Percentiles rank a stretch among this genome's conserved stretches.
Evolutionary conservation across 2,797 vertebrate species (phyloP).

Genomic region (Botia almorhae): DNA sequence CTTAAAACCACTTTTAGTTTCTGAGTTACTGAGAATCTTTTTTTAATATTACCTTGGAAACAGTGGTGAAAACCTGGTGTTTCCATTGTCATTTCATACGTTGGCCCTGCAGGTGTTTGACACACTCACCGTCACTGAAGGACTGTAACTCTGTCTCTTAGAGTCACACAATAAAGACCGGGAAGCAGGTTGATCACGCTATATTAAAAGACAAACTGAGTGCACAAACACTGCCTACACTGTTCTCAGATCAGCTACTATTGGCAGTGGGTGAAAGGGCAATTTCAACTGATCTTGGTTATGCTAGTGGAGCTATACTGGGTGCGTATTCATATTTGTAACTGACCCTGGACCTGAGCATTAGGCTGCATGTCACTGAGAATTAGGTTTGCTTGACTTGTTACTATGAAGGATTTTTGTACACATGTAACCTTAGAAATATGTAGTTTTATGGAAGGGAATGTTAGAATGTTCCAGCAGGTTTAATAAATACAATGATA

Average conservation of each 20-base stretch:
- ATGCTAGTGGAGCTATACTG: conserved; percentile 21
- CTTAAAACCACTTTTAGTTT: neutral
- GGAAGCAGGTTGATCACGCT: neutral
- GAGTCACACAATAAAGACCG: neutral
- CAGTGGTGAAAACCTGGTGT: conserved; percentile 4
- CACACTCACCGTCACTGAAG: neutral
- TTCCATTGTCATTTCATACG: conserved; percentile 10
- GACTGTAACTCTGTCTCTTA: neutral
- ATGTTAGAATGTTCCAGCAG: conserved; percentile 12
- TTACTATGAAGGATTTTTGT: conserved; percentile 50
- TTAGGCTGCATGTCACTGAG: conserved; percentile 42
- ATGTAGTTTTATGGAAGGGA: conserved; percentile 35
- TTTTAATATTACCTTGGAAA: neutral
- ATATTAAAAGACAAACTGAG: neutral
- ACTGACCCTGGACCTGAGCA: conserved; percentile 44
- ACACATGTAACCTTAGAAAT: conserved; percentile 40
- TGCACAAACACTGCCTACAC: conserved; percentile 20
- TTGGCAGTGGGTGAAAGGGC: neutral
- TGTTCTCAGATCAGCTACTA: conserved; percentile 16
- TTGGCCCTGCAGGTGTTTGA: neutral
- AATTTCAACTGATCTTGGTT: conserved; percentile 23
- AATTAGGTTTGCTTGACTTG: conserved; percentile 42
- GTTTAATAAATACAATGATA: conserved; percentile 44
- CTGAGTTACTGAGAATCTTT: conserved; percentile 7
- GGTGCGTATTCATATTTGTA: conserved; percentile 13